Evolutionary conservation across 2,888 invertebrate genomes (phyloP), one percentile per base, ranked within the genome.

Genomic region (Acanthoscelides obtectus): DNA sequence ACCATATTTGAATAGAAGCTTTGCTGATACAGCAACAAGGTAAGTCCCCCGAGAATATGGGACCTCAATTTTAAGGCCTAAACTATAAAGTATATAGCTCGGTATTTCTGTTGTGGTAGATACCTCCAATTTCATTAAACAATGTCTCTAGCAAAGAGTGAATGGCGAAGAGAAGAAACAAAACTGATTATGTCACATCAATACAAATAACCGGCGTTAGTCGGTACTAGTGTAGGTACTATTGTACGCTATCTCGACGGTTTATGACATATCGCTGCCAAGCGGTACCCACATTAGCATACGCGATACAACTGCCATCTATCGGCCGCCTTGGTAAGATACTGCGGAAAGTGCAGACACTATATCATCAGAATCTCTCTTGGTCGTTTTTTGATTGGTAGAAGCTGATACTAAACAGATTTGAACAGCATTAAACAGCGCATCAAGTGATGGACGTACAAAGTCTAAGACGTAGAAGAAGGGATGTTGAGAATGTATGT

Each of bases 241-340:
- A 64, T 64, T 68, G 64, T 73, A 73, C 73, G 73, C 70, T 63
- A 73, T 75, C 73, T 74, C 45, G 68, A 67, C 71, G 65, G 25
- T 68, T 75, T 76, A 75, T 75, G 76, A 75, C 74, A 71, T 69
- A 77, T 76, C 69, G 74, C 74, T 75, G 77, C 78, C 77, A 75
- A 74, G 73, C 68, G 72, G 68, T 73, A 72, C 8, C 45, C 1
- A 12, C 67, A 76, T 79, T 78, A 77, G 76, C 78, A 76, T 78
- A 75, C 75, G 70, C 67, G 70, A 72, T 75, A 45, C 45, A 45
- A 45, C 45, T 45, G 45, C 45, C 45, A 45, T 45, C 45, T 45
- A 45, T 45, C 45, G 45, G 45, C 45, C 17, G 45, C 45, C 45
- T 45, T 12, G 3, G 8, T 45, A 45, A 45, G 12, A 45, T 45